Evolutionary conservation across 2,797 vertebrate genomes (phyloP).

Genomic region (Yasuhikotakia modesta): DNA sequence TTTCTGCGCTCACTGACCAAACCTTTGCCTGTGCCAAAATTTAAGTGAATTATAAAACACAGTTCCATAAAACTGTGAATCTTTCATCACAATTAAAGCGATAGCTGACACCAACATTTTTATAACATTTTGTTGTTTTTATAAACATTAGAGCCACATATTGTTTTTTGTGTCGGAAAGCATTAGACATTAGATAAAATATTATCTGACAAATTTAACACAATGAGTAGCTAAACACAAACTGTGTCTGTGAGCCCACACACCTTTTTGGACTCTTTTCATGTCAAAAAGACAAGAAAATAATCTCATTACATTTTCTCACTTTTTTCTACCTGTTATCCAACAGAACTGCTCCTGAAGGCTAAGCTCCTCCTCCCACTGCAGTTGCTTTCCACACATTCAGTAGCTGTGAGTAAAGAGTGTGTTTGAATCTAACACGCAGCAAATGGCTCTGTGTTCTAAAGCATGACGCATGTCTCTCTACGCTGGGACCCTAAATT

Average conservation of each 20-base stretch:
- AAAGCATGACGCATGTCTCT: too few relatives aligned
- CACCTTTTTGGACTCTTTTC: too few relatives aligned
- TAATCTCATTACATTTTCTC: too few relatives aligned
- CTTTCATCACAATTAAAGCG: background rate
- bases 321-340: too few relatives aligned
- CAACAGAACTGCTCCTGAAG: too few relatives aligned
- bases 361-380: too few relatives aligned
- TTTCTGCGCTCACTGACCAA: conserved; percentile 17
- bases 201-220: background rate
- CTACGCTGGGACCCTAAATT: conserved; percentile 26
- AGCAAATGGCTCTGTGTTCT: background rate
- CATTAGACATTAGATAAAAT: background rate
- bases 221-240: too few relatives aligned
- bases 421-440: background rate
- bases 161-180: background rate
- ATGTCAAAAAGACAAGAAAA: too few relatives aligned
- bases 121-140: background rate
- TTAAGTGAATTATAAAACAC: conserved; percentile 1
- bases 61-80: background rate
- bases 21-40: conserved; percentile 19
- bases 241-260: too few relatives aligned
- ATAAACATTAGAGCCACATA: background rate
- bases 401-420: background rate
- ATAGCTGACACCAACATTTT: background rate
- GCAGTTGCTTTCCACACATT: background rate